These are phyloP conservation scores for Sarcophaga carnaria DNA, from an alignment of 2,888 invertebrate genomes.

Conservation along the genomic window DNA sequence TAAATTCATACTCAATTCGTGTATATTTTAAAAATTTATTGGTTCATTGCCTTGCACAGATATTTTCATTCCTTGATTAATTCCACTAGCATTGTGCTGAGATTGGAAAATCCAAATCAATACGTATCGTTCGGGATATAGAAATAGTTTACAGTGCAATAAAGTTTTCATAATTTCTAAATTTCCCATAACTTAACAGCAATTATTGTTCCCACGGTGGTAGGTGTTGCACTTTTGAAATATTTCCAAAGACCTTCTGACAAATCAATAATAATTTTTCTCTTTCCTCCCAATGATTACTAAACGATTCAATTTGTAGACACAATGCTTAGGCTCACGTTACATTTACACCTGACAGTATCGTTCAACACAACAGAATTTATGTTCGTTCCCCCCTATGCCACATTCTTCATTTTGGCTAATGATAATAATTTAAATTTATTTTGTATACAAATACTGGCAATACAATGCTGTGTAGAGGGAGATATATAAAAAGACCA, in stretches of 20 bases:
- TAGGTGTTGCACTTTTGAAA: background rate
- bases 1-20: too few species aligned
- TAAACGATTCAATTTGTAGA: slow-evolving; percentile 34
- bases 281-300: background rate
- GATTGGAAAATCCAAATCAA: too few species aligned
- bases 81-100: too few species aligned
- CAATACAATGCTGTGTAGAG: too few species aligned
- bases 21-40: too few species aligned
- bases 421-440: slow-evolving; percentile 52
- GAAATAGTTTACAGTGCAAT: too few species aligned
- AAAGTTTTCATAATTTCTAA: too few species aligned
- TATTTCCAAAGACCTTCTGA: background rate
- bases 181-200: too few species aligned
- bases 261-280: background rate
- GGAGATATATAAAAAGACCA: background rate
- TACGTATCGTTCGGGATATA: too few species aligned
- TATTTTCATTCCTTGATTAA: too few species aligned
- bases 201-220: background rate
- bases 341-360: slow-evolving; percentile 51
- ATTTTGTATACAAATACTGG: slow-evolving; percentile 21
- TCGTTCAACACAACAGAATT: slow-evolving; percentile 17
- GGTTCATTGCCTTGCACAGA: too few species aligned
- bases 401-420: background rate
- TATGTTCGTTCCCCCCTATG: background rate
- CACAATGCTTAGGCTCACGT: slow-evolving; percentile 15